A percentile compares a stretch with the other conserved stretches of the same genome.
Conservation (phyloP, 2,797 vertebrate species). For the Acanthurus leucopareius region DNA sequence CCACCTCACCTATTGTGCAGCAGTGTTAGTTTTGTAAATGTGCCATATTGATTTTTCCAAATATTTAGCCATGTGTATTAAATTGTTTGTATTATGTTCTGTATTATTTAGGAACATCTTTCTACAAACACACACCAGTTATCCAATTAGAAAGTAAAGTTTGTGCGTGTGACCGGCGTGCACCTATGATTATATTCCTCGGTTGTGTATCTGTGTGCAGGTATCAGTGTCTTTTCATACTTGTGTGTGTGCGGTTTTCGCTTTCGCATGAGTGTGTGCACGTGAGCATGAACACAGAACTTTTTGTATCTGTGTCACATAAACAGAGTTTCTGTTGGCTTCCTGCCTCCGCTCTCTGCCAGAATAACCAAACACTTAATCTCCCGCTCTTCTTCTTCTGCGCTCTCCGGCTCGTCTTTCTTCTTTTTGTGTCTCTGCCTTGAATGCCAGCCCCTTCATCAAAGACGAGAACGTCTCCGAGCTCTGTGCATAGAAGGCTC, state of each 20-base stretch:
- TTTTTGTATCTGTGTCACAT: conserved; percentile 50
- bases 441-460: conserved; percentile 61
- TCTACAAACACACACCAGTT: conserved; percentile 52
- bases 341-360: conserved; percentile 56
- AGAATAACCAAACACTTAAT: conserved; percentile 73
- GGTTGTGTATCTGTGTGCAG: not conserved
- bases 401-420: conserved; percentile 33
- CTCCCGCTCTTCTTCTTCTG: conserved; percentile 59
- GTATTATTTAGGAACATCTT: conserved; percentile 75
- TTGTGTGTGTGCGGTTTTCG: not conserved
- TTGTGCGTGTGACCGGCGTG: conserved; percentile 1
- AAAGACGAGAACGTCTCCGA: conserved; percentile 60
- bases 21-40: conserved; percentile 58
- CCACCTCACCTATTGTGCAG: conserved; percentile 57
- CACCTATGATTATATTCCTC: conserved; percentile 20
- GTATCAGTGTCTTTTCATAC: conserved; percentile 3
- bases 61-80: conserved; percentile 75
- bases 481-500: conserved; percentile 55
- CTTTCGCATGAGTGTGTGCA: not conserved
- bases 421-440: conserved; percentile 32
- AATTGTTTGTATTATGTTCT: conserved; percentile 63
- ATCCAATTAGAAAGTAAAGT: conserved; percentile 39
- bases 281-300: not conserved
- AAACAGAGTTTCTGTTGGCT: conserved; percentile 77
- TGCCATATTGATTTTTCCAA: conserved; percentile 64